Percentiles rank a stretch among this genome's conserved stretches.
Conservation (phyloP, 2,888 invertebrate genomes). For the Nomada flava region DNA sequence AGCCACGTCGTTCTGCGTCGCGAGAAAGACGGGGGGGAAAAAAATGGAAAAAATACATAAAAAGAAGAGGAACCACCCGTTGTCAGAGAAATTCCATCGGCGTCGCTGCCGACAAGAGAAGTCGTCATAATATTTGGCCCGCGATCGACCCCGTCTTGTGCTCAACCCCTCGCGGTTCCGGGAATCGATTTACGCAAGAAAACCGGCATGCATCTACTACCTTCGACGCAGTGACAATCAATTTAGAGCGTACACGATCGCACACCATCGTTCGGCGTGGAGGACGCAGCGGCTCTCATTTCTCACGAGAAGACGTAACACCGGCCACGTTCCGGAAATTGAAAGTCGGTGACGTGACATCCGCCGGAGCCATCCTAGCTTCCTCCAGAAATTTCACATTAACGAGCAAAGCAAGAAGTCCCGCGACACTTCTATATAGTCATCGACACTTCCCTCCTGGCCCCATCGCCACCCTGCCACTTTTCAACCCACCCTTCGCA, state of each 20-base stretch:
- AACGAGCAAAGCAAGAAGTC: conserved; percentile 64
- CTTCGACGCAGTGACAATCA: conserved; percentile 71
- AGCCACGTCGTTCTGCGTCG: conserved; percentile 40
- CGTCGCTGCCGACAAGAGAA: not conserved
- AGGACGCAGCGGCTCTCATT: conserved; percentile 55
- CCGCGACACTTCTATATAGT: conserved; percentile 19
- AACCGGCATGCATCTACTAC: conserved; percentile 66
- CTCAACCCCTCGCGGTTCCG: conserved; percentile 3
- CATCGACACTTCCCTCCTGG: conserved; percentile 27
- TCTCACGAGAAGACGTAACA: conserved; percentile 25
- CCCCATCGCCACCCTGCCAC: conserved; percentile 20
- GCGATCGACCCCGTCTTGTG: conserved; percentile 34
- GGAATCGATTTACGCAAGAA: conserved; percentile 57
- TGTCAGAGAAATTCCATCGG: not conserved
- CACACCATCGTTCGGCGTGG: not conserved
- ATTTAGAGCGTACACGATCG: conserved; percentile 55
- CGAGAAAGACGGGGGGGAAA: not conserved
- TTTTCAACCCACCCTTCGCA: conserved; percentile 28
- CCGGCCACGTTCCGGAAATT: conserved; percentile 77
- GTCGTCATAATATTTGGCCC: conserved; percentile 52
- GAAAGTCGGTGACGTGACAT: conserved; percentile 81
- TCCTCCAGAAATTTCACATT: conserved; percentile 71
- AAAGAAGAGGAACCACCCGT: not conserved
- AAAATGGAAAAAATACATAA: not conserved
- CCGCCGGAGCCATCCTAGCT: conserved; percentile 65